Evolutionary conservation across 1,140 invertebrate species (phyloP), one percentile per base, ranked within the genome.

Genomic region (Drosophila gunungcola): DNA sequence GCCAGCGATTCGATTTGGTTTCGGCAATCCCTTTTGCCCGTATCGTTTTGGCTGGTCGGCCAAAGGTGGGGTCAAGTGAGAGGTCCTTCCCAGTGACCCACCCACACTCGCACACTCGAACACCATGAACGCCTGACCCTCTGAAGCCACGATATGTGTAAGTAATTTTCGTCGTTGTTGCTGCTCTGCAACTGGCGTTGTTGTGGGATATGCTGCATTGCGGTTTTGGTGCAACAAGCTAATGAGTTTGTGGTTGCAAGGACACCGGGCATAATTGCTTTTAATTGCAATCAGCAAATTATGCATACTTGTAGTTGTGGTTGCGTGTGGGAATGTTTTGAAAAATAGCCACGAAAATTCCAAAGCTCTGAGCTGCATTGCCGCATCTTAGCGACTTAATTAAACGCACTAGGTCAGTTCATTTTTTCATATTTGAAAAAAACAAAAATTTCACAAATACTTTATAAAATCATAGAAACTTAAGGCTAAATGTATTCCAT

Each of bases 211-310:
- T 86, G 83, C 62, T 86, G 82, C 75, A 77, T 89, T 89, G 84
- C 74, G 84, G 84, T 80, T 84, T 72, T 72, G 85, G 73, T 77
- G 80, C 80, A 89, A 83, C 84, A 74, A 89, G 84, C 84, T 89
- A 89, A 89, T 89, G 84, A 89, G 85, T 84, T 89, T 89, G 84
- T 68, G 84, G 84, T 84, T 89, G 75, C 53, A 61, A 68, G 73
- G 64, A 84, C 84, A 89, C 65, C 80, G 68, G 68, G 61, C 84
- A 89, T 89, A 89, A 89, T 89, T 89, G 84, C 80, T 90, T 89
- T 89, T 89, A 89, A 89, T 89, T 89, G 84, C 84, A 72, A 84
- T 89, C 67, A 84, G 84, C 80, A 75, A 84, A 89, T 89, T 89
- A 89, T 84, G 78, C 77, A 89, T 79, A 80, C 80, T 89, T 75